These are phyloP conservation scores for Galeopterus variegatus DNA, from an alignment of 2,113 vertebrate genomes.

Conservation along the genomic window DNA sequence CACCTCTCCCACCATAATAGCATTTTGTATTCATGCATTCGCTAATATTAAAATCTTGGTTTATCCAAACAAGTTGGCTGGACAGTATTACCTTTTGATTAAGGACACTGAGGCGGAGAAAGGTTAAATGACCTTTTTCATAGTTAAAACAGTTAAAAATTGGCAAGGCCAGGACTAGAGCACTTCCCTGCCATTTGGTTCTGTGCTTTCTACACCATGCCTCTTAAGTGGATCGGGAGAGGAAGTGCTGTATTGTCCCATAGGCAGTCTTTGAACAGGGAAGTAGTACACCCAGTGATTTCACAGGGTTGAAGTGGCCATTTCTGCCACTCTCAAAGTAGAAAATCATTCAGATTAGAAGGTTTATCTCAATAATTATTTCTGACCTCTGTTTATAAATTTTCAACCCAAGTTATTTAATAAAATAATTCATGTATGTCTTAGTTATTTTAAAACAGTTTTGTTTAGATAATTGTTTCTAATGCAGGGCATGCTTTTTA, in stretches of 20 bases:
- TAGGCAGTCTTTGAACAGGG: not conserved
- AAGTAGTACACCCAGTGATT: not conserved
- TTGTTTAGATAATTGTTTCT: not conserved
- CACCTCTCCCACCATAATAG: not conserved
- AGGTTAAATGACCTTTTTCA: not conserved
- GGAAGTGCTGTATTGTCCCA: not conserved
- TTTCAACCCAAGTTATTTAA: not conserved
- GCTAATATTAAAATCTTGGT: not conserved
- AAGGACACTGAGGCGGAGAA: conserved; percentile 33
- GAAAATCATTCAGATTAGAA: conserved; percentile 12
- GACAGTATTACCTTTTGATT: conserved; percentile 22
- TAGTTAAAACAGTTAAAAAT: not conserved
- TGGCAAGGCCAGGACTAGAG: not conserved
- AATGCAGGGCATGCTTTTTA: not conserved
- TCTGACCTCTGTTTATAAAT: not conserved
- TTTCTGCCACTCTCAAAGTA: not conserved
- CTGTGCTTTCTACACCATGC: not conserved
- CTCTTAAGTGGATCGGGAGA: not conserved
- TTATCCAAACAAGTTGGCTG: conserved; percentile 23
- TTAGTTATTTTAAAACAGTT: conserved; percentile 19
- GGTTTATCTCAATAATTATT: not conserved
- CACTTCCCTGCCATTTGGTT: not conserved
- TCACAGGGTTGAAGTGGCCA: not conserved
- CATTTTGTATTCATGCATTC: conserved; percentile 26
- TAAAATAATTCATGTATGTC: not conserved